These are phyloP conservation scores for Byasa hedistus DNA, from an alignment of 2,888 invertebrate genomes.

Conservation along the genomic window DNA sequence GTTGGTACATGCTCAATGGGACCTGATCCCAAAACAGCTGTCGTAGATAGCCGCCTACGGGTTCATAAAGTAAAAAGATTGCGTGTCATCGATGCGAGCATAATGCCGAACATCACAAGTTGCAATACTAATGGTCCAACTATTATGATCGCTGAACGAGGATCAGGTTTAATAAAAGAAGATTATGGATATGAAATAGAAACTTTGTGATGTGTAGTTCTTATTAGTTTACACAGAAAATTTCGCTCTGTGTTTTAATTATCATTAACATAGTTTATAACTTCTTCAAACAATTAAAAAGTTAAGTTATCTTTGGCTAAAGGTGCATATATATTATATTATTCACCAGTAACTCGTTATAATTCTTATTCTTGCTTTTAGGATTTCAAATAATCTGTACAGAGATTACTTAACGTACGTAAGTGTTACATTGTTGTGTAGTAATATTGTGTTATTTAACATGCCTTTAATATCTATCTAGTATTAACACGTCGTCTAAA, in stretches of 20 bases:
- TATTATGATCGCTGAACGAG: slow-evolving; percentile 90
- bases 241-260: slow-evolving; percentile 81
- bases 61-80: slow-evolving; percentile 83
- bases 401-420: too few relatives aligned
- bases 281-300: too few relatives aligned
- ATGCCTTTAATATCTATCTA: too few relatives aligned
- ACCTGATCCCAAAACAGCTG: slow-evolving; percentile 44
- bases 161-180: slow-evolving; percentile 85
- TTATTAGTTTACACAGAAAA: slow-evolving; percentile 46
- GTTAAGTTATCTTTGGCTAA: too few relatives aligned
- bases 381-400: too few relatives aligned
- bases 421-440: too few relatives aligned
- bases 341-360: too few relatives aligned
- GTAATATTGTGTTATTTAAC: too few relatives aligned
- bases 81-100: slow-evolving; percentile 86
- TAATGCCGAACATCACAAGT: slow-evolving; percentile 88
- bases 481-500: too few relatives aligned
- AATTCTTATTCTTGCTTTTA: too few relatives aligned
- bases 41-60: slow-evolving; percentile 78
- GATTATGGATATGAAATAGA: slow-evolving; percentile 31
- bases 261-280: too few relatives aligned
- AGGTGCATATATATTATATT: too few relatives aligned
- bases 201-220: neutral
- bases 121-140: slow-evolving; percentile 89
- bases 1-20: slow-evolving; percentile 83